Evolutionary conservation across 2,888 invertebrate genomes (phyloP).

Genomic region (Drosophila planitibia): DNA sequence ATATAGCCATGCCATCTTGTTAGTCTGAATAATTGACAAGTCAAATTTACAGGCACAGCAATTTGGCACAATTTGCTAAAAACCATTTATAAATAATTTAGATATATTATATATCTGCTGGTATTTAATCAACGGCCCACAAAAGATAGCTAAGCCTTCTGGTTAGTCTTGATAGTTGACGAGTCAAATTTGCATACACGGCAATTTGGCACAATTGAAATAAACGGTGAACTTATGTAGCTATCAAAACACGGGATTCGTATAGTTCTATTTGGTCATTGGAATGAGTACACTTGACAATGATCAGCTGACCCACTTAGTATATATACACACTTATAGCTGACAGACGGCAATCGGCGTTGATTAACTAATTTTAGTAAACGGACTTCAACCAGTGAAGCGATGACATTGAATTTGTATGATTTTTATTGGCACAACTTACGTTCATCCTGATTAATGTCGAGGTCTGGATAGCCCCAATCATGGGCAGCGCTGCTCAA

Average conservation of each 20-base stretch:
- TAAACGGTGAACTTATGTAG: slow-evolving; percentile 54
- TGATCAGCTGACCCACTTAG: slow-evolving; percentile 49
- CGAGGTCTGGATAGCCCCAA: slow-evolving; percentile 83
- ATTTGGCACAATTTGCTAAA: neutral
- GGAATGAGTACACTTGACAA: slow-evolving; percentile 51
- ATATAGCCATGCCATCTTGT: neutral
- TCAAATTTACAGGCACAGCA: neutral
- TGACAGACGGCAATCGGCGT: slow-evolving; percentile 34
- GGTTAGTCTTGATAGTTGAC: slow-evolving; percentile 17
- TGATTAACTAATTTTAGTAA: slow-evolving; percentile 75
- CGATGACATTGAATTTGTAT: slow-evolving; percentile 14
- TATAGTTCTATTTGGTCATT: slow-evolving; percentile 5
- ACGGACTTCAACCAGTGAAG: slow-evolving; percentile 47
- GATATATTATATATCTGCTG: neutral
- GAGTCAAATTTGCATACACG: slow-evolving; percentile 56
- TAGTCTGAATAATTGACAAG: neutral
- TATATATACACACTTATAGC: slow-evolving; percentile 7
- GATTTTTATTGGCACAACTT: slow-evolving; percentile 60
- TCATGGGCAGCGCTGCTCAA: slow-evolving; percentile 54
- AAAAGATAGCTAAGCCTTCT: neutral
- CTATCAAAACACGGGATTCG: slow-evolving; percentile 35
- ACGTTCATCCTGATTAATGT: slow-evolving; percentile 79
- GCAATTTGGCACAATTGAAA: slow-evolving; percentile 80
- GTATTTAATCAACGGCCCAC: neutral
- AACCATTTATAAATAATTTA: neutral